A percentile compares a stretch with the other conserved stretches of the same genome.
Evolutionary conservation across 2,113 vertebrate genomes (phyloP).

Genomic region (Spilogale gracilis): DNA sequence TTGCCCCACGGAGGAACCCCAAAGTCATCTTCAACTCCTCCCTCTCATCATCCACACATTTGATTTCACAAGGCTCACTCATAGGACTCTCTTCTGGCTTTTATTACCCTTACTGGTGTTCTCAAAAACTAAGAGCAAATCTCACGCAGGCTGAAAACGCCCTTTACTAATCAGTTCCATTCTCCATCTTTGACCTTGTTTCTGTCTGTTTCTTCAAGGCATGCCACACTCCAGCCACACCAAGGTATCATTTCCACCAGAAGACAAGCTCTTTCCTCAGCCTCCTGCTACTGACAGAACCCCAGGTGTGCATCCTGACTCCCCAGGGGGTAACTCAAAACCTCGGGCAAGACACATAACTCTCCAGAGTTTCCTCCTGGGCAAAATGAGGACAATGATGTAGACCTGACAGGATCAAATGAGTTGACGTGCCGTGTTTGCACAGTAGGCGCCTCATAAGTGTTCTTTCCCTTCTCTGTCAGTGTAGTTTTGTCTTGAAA

Average conservation of each 20-base stretch:
- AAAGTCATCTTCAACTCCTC: neutral
- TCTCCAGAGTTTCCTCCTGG: neutral
- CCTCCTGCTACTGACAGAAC: neutral
- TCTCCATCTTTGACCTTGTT: neutral
- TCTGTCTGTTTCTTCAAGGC: neutral
- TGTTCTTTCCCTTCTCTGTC: neutral
- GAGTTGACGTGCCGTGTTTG: neutral
- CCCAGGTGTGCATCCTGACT: neutral
- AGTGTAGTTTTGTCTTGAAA: neutral
- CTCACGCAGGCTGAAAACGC: neutral
- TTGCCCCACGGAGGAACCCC: neutral
- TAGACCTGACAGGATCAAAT: neutral
- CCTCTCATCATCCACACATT: neutral
- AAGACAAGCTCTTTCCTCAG: neutral
- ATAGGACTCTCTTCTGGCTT: neutral
- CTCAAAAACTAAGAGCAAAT: neutral
- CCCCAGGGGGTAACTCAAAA: neutral
- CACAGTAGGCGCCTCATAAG: neutral
- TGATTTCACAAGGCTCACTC: neutral
- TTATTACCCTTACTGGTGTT: neutral
- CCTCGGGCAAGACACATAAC: neutral
- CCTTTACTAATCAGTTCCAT: neutral
- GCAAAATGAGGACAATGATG: neutral
- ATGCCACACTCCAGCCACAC: neutral
- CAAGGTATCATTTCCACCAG: neutral